Evolutionary conservation across 2,888 invertebrate genomes (phyloP), one percentile per base, ranked within the genome.

Genomic region (Phyllotreta cruciferae): DNA sequence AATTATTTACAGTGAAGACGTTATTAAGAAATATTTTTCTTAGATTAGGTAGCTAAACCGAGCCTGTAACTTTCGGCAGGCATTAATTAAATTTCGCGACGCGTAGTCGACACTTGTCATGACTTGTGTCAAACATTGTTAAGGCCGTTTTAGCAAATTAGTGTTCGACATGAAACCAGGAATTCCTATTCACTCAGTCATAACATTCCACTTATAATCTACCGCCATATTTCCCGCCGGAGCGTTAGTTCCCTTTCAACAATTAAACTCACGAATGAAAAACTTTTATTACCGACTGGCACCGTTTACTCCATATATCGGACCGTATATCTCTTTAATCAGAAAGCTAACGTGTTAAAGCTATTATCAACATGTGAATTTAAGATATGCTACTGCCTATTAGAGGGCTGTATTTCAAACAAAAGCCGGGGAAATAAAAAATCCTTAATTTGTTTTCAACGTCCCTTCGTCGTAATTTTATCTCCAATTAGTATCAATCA

Each of bases 51-150:
- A n/a, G 52, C 52, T 44, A 52, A 44, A 52, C 52, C 60, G 36
- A 11, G 9, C 44, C 60, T 60, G 60, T 69, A 54, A 45, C 49
- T 58, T 63, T 60, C 37, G 67, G 67, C 67, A 57, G 68, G 67
- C 70, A 75, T 76, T 77, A 78, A 78, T 78, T 77, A 78, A 78
- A 77, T 77, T 75, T 71, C 72, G 71, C 67, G 71, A 66, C 66
- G 71, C 73, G 72, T 70, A 69, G 66, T 70, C 70, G 70, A 75
- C 75, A 75, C 76, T 77, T 76, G 76, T 78, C 77, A 76, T 73
- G 76, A 74, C 71, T 74, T 72, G 71, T 75, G 76, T 77, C 77
- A 76, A 77, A 78, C 77, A 75, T 73, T 75, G 75, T 73, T 75
- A 72, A 71, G 74, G 70, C 68, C 72, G 70, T 72, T 73, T 73